These are phyloP conservation scores for Dexiosoma caninum DNA, from an alignment of 2,888 invertebrate genomes.

Conservation along the genomic window DNA sequence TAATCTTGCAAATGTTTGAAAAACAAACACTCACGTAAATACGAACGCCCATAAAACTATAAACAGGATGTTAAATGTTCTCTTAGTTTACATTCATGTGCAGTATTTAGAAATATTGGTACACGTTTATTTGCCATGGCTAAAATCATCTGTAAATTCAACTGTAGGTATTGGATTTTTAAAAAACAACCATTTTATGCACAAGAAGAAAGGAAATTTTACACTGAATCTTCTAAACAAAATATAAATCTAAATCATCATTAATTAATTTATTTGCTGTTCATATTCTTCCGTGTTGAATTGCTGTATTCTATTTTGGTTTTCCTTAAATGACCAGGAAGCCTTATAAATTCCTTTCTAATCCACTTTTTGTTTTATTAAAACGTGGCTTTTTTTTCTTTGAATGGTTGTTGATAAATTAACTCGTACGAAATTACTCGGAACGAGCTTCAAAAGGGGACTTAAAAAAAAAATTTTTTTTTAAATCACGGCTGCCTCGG, in stretches of 20 bases:
- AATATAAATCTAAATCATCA: conserved; percentile 47
- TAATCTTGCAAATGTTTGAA: conserved; percentile 26
- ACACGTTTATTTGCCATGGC: background rate
- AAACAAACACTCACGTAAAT: background rate
- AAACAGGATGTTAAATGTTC: background rate
- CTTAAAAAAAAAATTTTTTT: too few relatives aligned
- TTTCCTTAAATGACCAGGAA: background rate
- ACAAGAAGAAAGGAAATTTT: background rate
- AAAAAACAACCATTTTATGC: background rate
- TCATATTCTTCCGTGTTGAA: background rate
- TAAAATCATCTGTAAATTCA: conserved; percentile 25
- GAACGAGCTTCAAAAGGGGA: too few relatives aligned
- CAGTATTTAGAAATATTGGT: background rate
- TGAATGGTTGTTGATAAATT: background rate
- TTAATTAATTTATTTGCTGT: conserved; percentile 52
- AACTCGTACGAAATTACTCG: too few relatives aligned
- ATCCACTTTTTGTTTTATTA: conserved; percentile 31
- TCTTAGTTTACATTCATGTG: background rate
- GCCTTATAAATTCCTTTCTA: conserved; percentile 30
- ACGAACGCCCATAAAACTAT: background rate
- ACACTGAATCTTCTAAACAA: background rate
- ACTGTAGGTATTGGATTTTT: conserved; percentile 30
- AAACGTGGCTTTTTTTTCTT: too few relatives aligned
- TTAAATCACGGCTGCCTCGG: too few relatives aligned
- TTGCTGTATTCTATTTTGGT: background rate